Evolutionary conservation across 2,888 invertebrate genomes (phyloP).

Genomic region (Suillia variegata): DNA sequence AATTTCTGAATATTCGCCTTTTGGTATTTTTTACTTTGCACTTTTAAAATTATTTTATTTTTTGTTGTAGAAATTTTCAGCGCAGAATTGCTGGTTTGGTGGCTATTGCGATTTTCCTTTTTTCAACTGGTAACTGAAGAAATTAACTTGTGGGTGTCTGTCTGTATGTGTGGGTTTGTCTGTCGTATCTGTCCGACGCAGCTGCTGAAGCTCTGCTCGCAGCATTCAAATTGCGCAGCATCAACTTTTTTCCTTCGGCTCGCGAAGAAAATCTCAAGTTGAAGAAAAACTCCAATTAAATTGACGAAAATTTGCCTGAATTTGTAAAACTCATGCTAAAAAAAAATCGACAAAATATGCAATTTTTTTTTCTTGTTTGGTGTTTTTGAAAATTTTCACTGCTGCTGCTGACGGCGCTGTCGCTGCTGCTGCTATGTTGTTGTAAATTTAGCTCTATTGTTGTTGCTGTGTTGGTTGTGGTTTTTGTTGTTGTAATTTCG

Average conservation of each 20-base stretch:
- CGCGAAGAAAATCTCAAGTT: slow-evolving; percentile 14
- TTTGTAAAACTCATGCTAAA: no score
- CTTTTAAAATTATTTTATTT: not conserved
- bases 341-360: not conserved
- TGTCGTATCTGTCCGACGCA: no score
- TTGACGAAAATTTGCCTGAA: slow-evolving; percentile 9
- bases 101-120: not conserved
- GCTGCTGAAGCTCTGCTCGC: slow-evolving; percentile 22
- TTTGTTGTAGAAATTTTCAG: not conserved
- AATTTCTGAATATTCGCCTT: not conserved
- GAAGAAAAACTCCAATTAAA: slow-evolving; percentile 4
- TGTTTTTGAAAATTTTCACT: slow-evolving; percentile 6
- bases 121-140: slow-evolving; percentile 22
- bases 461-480: slow-evolving; percentile 20
- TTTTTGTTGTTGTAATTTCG: slow-evolving; percentile 19
- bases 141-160: slow-evolving; percentile 16
- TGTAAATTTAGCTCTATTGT: slow-evolving; percentile 30
- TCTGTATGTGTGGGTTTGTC: slow-evolving; percentile 16
- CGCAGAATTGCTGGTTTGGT: slow-evolving; percentile 9
- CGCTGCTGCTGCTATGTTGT: slow-evolving; percentile 10
- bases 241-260: slow-evolving; percentile 23
- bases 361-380: no score
- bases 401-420: slow-evolving; percentile 21
- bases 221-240: slow-evolving; percentile 35
- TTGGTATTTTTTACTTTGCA: no score